These are phyloP conservation scores for Uloborus plumipes DNA, from an alignment of 2,888 invertebrate genomes.

Conservation along the genomic window DNA sequence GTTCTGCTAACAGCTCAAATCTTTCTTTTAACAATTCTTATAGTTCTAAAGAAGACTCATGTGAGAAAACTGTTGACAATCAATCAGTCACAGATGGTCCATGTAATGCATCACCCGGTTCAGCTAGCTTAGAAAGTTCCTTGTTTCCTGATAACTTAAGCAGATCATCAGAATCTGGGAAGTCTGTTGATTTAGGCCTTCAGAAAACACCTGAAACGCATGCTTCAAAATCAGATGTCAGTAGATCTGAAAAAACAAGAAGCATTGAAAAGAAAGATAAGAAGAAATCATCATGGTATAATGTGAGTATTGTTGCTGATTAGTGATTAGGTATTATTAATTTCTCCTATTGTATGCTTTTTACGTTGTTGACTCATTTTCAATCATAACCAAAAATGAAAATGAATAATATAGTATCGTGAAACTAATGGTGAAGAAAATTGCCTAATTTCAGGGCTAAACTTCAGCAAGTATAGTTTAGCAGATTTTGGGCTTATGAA, in stretches of 20 bases:
- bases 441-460: too few relatives aligned
- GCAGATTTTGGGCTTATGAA: too few relatives aligned
- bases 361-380: too few relatives aligned
- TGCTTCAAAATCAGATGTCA: slow-evolving; percentile 33
- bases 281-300: slow-evolving; percentile 64
- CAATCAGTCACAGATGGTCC: slow-evolving; percentile 19
- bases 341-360: neutral
- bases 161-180: slow-evolving; percentile 61
- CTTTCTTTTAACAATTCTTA: slow-evolving; percentile 15
- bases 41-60: slow-evolving; percentile 22
- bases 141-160: slow-evolving; percentile 58
- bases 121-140: slow-evolving; percentile 46
- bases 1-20: slow-evolving; percentile 25
- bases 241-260: slow-evolving; percentile 29
- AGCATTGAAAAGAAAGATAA: slow-evolving; percentile 53
- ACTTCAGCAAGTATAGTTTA: too few relatives aligned
- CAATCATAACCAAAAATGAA: neutral
- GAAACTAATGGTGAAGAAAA: too few relatives aligned
- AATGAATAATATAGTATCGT: too few relatives aligned
- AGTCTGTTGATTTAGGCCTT: slow-evolving; percentile 50
- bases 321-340: neutral
- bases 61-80: slow-evolving; percentile 34
- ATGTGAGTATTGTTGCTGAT: slow-evolving; percentile 45
- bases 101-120: slow-evolving; percentile 33
- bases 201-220: slow-evolving; percentile 48